Evolutionary conservation across 1,140 invertebrate species (phyloP).

Genomic region (Papilio glaucus): DNA sequence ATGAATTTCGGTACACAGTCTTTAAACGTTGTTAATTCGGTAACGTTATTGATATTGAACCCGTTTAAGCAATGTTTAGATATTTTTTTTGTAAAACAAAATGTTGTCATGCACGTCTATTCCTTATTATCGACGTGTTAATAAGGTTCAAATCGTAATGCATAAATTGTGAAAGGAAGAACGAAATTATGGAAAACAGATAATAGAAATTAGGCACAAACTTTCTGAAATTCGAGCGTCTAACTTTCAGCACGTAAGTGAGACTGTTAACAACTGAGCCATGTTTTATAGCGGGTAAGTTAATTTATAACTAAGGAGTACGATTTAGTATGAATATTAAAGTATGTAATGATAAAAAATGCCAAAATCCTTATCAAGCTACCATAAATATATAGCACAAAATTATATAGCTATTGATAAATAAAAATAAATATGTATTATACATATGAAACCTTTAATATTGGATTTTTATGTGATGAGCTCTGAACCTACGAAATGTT

Average conservation of each 20-base stretch:
- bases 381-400: neutral
- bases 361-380: too few species aligned
- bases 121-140: neutral
- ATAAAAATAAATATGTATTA: too few species aligned
- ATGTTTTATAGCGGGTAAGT: neutral
- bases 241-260: neutral
- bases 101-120: too few species aligned
- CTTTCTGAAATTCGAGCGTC: neutral
- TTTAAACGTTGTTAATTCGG: neutral
- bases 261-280: neutral
- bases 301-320: neutral
- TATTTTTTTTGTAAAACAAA: too few species aligned
- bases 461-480: too few species aligned
- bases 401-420: neutral
- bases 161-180: too few species aligned
- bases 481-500: too few species aligned
- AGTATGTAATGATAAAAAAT: neutral
- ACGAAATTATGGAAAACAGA: too few species aligned
- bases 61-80: too few species aligned
- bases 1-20: neutral
- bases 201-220: too few species aligned
- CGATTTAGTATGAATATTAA: neutral
- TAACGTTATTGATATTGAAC: conserved; percentile 11
- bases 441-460: too few species aligned
- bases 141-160: neutral